A percentile compares a stretch with the other conserved stretches of the same genome.
Evolutionary conservation across 2,113 vertebrate species (phyloP).

Genomic region (Crotalus tigris): DNA sequence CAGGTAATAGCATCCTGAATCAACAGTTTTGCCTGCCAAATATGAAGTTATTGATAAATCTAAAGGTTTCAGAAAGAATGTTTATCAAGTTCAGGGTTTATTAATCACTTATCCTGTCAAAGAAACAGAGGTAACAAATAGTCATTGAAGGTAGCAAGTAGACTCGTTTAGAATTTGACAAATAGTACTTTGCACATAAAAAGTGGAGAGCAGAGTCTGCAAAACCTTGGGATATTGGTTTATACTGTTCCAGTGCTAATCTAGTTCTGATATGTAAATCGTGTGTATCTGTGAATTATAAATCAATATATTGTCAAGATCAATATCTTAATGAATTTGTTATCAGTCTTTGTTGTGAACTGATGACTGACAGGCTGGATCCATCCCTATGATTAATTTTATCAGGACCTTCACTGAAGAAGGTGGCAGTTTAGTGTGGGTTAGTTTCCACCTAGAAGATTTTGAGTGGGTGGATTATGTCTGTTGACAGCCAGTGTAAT

Average conservation of each 20-base stretch:
- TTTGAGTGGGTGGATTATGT: not conserved
- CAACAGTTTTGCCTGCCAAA: slow-evolving; percentile 17
- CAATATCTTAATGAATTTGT: not conserved
- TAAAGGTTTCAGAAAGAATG: slow-evolving; percentile 26
- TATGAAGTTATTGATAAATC: slow-evolving; percentile 24
- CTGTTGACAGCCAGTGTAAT: not conserved
- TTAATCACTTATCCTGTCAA: slow-evolving; percentile 58
- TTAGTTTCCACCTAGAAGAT: not conserved
- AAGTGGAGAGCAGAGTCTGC: not conserved
- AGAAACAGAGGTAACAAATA: slow-evolving; percentile 42
- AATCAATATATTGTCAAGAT: not conserved
- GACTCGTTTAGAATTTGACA: slow-evolving; percentile 12
- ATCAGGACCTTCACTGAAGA: not conserved
- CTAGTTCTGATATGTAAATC: not conserved
- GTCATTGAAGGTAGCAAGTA: slow-evolving; percentile 39
- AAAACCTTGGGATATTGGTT: not conserved
- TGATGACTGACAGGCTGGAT: not conserved
- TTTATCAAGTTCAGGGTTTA: slow-evolving; percentile 43
- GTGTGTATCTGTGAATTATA: not conserved
- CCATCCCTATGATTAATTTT: not conserved
- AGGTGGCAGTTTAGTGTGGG: not conserved
- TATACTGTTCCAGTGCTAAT: not conserved
- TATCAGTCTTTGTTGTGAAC: not conserved
- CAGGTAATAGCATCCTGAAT: not conserved
- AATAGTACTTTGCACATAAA: slow-evolving; percentile 21